Evolutionary conservation across 2,113 vertebrate species (phyloP).

Genomic region (Orientallactaga bullata): DNA sequence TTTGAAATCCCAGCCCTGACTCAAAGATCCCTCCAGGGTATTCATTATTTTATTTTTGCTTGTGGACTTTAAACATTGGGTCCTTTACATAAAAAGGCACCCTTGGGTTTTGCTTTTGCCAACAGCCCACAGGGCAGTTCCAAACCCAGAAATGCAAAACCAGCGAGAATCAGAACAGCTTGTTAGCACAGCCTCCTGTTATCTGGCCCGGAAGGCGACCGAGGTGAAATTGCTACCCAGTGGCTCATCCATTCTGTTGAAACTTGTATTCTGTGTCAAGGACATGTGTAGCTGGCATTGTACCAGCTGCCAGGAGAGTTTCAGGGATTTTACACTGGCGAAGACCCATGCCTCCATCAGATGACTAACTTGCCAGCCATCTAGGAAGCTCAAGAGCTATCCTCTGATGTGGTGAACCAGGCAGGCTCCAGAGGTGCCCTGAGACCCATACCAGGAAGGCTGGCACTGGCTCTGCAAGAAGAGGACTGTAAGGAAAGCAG

Average conservation of each 20-base stretch:
- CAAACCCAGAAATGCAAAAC: slow-evolving; percentile 9
- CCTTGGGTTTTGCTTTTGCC: slow-evolving; percentile 18
- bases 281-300: accelerated
- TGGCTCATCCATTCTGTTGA: background rate
- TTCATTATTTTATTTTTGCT: slow-evolving; percentile 80
- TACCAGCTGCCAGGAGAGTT: background rate
- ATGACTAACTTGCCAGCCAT: background rate
- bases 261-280: background rate
- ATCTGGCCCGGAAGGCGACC: background rate
- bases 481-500: background rate
- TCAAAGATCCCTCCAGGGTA: slow-evolving; percentile 62
- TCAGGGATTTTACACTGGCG: background rate
- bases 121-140: background rate
- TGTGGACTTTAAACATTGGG: background rate
- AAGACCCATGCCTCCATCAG: background rate
- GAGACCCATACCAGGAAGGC: background rate
- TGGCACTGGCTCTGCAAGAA: background rate
- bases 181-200: background rate
- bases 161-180: background rate
- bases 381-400: background rate
- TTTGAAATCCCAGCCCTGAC: slow-evolving; percentile 53
- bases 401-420: background rate
- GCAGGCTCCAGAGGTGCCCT: background rate
- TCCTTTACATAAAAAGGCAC: slow-evolving; percentile 49
- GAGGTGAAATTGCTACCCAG: background rate